Conservation (phyloP, 2,113 vertebrate species). For the Hypomesus transpacificus region DNA sequence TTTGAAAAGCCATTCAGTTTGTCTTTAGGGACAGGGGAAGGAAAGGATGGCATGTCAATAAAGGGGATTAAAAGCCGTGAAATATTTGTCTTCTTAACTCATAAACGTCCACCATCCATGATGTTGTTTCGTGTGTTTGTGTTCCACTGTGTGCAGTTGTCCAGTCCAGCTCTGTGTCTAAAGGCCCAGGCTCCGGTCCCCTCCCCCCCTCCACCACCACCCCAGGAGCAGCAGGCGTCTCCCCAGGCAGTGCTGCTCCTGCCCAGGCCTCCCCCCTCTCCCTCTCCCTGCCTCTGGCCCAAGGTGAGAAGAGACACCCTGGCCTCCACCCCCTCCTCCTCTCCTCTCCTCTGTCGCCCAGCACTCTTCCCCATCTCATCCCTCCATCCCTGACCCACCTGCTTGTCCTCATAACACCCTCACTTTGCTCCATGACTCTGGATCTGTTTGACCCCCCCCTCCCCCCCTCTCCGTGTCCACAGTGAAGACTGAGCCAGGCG, state of each 20-base stretch:
- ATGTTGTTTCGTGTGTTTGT: neutral
- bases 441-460: neutral
- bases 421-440: neutral
- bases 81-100: too few species aligned
- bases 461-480: constrained; percentile 46
- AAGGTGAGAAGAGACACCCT: constrained; percentile 58
- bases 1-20: too few species aligned
- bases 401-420: neutral
- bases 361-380: neutral
- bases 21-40: too few species aligned
- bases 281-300: constrained; percentile 63
- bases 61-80: too few species aligned
- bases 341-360: neutral
- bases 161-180: constrained; percentile 28
- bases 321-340: neutral
- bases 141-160: constrained; percentile 51
- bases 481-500: constrained; percentile 95
- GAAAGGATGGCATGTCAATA: too few species aligned
- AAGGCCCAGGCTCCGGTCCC: constrained; percentile 56
- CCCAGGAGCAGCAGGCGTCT: constrained; percentile 41
- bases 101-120: too few species aligned
- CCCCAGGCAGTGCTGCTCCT: constrained; percentile 37
- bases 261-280: constrained; percentile 52
- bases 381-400: neutral
- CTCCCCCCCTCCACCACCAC: constrained; percentile 43